phyloP scores from a whole-genome alignment of 1,140 invertebrate species.

The Grapholita molesta region DNA sequence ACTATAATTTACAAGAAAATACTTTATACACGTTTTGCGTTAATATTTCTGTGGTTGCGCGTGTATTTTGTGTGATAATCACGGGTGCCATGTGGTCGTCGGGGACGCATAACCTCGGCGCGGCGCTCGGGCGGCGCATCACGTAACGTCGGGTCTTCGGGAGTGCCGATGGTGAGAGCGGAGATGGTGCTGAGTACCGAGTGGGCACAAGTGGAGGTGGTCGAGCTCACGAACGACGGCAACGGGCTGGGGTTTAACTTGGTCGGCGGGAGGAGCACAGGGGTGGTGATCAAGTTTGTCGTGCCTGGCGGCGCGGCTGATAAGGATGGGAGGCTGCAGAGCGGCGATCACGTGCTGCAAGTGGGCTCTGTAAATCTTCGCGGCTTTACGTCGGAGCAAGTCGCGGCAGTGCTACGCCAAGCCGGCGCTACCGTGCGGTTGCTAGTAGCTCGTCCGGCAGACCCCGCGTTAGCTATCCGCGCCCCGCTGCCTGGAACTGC shows the following conservation, averaged over 20 bases:
- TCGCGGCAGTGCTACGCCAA: slow-evolving; percentile 93
- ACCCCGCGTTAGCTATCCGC: slow-evolving; percentile 83
- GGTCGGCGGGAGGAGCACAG: slow-evolving; percentile 95
- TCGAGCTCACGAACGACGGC: slow-evolving; percentile 92
- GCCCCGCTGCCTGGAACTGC: slow-evolving; percentile 81
- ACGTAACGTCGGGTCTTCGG: slow-evolving; percentile 65
- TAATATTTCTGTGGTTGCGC: slow-evolving; percentile 30
- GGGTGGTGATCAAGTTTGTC: slow-evolving; percentile 97
- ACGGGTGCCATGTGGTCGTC: slow-evolving; percentile 42
- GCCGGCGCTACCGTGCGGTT: slow-evolving; percentile 91
- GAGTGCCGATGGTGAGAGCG: slow-evolving; percentile 66
- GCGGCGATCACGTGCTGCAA: slow-evolving; percentile 96
- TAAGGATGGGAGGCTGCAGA: slow-evolving; percentile 91
- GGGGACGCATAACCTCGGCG: slow-evolving; percentile 58
- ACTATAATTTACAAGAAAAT: slow-evolving; percentile 56
- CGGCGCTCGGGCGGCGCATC: slow-evolving; percentile 41
- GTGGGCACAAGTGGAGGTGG: slow-evolving; percentile 95
- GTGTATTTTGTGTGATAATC: slow-evolving; percentile 29
- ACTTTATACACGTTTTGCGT: slow-evolving; percentile 31
- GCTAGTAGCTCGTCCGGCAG: slow-evolving; percentile 92
- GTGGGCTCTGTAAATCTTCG: slow-evolving; percentile 95
- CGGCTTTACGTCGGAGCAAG: slow-evolving; percentile 95
- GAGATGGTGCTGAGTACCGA: slow-evolving; percentile 90
- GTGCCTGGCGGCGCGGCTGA: slow-evolving; percentile 95
- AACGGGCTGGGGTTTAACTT: slow-evolving; percentile 92